Conservation (phyloP, 2,113 vertebrate species). For the Zapornia atra region DNA sequence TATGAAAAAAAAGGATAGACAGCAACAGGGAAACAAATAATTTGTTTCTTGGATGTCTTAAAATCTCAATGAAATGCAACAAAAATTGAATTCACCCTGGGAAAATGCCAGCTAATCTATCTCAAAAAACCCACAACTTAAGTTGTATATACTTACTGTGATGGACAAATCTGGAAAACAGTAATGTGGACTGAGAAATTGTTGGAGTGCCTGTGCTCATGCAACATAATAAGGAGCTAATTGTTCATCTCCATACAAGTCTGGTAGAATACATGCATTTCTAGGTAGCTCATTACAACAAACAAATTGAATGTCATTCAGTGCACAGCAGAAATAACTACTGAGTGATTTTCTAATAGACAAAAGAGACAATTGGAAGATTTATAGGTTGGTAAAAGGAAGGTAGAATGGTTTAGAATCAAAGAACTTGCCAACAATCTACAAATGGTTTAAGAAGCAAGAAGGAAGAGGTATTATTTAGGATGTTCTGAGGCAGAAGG, state of each 20-base stretch:
- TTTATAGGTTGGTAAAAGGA: background rate
- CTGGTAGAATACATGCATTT: background rate
- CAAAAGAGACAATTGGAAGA: background rate
- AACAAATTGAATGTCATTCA: background rate
- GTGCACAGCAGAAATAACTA: background rate
- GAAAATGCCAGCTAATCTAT: background rate
- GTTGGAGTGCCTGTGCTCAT: background rate
- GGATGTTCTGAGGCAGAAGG: background rate
- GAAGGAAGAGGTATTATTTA: background rate
- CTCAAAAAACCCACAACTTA: background rate
- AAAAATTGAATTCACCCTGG: background rate
- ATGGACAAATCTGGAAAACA: background rate
- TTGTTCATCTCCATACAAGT: background rate
- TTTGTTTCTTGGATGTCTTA: background rate
- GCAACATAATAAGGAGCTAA: background rate
- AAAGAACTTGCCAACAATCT: background rate
- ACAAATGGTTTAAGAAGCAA: background rate
- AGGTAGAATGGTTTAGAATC: background rate
- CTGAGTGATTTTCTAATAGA: background rate
- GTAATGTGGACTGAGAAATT: background rate
- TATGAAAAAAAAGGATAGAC: background rate
- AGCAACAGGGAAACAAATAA: background rate
- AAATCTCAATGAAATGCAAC: background rate
- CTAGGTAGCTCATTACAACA: background rate
- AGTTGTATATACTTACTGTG: background rate